Base-by-base conservation (phyloP, 1,140 invertebrate genomes). In the Lordiphosa mommai region DNA sequence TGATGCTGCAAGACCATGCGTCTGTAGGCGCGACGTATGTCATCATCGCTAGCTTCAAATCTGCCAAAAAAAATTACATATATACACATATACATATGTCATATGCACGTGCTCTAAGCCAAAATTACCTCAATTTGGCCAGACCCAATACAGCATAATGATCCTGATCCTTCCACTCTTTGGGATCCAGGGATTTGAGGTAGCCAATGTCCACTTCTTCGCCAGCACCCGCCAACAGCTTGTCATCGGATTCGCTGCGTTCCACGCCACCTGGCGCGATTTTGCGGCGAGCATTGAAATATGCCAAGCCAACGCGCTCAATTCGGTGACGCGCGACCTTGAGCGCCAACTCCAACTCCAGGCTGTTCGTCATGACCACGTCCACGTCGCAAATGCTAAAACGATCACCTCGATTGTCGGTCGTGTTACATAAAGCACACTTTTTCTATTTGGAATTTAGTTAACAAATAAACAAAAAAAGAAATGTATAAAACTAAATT, bases 161-260 rank as follows among this genome's bases (percentile, higher is more conserved):
- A 89, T 99, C 98, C 91, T 99, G 97, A 82, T 96, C 93, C 91
- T 98, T 99, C 97, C 97, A 99, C 82, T 98, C 94, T 87, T 96
- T 97, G n/a, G 97, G 97, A 90, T 99, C 96, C 47, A 99, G 91
- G 27, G 95, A 96, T 63, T 95, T 92, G 14, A 99, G 90, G 86
- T 96, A 97, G 48, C 93, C 92, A 3, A 97, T 92, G 90, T 98
- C 94, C 65, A 96, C 95, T 70, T 96, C 95, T 61, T 94, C 92
- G 50, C 89, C 74, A 33, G 67, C 71, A 33, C 68, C 60, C 63
- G 68, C 61, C 47, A 77, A 48, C 51, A 38, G 16, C 41, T 87
- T 86, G 38, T 84, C 82, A 43, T 88, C 79, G 38, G 72, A 84
- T 10, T 86, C 77, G 43, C 82, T 84, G 4, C 77, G 67, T 40